Evolutionary conservation across 2,888 invertebrate species (phyloP), one percentile per base, ranked within the genome.

Genomic region (Teleiodes luculella): DNA sequence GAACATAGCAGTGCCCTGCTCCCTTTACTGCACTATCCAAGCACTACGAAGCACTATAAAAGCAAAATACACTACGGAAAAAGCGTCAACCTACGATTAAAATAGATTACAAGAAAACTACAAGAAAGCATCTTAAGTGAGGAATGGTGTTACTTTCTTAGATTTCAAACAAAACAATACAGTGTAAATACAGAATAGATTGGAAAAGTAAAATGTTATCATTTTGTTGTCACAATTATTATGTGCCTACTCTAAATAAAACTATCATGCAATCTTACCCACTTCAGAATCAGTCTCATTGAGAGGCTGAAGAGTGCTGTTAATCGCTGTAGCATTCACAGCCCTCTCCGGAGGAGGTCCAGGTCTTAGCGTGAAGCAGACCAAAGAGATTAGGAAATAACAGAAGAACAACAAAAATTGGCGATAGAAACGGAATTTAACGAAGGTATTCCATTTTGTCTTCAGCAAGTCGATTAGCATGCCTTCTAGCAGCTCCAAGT

Each of bases 371-470:
- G 96, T 95, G 71, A 98, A 98, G 66, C 97, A 96, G 6, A 95
- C 91, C 58, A 97, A 83, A 3, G 98, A 97, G 46, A 97, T 91
- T 28, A 97, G 74, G 77, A 98, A 99, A 82, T 99, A 98, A 57
- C 95, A 92, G 10, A 95, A 92, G 81, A 99, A 99, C 53, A 96
- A 91, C 59, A 96, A 94, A 78, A 99, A 98, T 74, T 98, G 96
- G 4, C 95, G 92, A 80, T 98, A 98, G 83, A 98, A 98, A 57
- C 98, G 96, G 60, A 94, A 95, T 83, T 97, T 97, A 1, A 97
- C 97, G 79, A 98, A 99, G 0, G 98, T 96, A 70, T 98, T 97
- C 99, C 99, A 99, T 90, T 99, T 99, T 2, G 98, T 97, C 75
- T 97, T 95, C 10, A 99, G 85, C 13, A 99, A 91, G 78, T 98